phyloP scores from a whole-genome alignment of 2,113 vertebrate species.

The Turdus rufiventris region DNA sequence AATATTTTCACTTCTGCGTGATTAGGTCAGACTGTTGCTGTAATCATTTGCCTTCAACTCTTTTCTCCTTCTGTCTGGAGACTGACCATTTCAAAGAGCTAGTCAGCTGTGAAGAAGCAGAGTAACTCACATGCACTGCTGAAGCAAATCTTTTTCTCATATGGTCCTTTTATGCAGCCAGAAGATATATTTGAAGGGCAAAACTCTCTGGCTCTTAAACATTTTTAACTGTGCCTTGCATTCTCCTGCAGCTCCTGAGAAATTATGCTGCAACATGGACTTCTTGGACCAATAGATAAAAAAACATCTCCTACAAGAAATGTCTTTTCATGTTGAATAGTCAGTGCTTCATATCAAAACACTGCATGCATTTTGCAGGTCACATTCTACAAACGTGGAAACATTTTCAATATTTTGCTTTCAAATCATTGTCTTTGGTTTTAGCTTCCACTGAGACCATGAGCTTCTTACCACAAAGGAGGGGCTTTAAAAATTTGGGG shows the following conservation, averaged over 20 bases:
- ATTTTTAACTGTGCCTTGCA: not conserved
- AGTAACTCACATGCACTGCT: not conserved
- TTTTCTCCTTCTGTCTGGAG: not conserved
- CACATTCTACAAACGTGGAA: not conserved
- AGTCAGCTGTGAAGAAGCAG: not conserved
- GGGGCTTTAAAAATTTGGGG: not conserved
- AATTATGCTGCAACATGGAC: not conserved
- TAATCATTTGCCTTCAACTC: not conserved
- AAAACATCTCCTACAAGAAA: not conserved
- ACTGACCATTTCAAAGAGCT: not conserved
- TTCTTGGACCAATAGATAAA: not conserved
- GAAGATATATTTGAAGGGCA: constrained; percentile 18
- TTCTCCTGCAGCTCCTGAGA: not conserved
- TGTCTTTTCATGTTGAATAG: not conserved
- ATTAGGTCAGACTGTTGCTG: not conserved
- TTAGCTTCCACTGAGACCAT: not conserved
- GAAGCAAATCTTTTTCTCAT: constrained; percentile 1
- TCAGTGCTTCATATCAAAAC: not conserved
- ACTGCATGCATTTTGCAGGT: not conserved
- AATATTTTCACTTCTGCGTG: not conserved
- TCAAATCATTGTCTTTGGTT: not conserved
- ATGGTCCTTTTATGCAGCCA: constrained; percentile 6
- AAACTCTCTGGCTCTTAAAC: not conserved
- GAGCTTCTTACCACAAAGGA: not conserved
- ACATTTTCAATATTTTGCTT: not conserved